These are phyloP conservation scores for Toxonevra muliebris DNA, from an alignment of 2,888 invertebrate species.

Conservation along the genomic window DNA sequence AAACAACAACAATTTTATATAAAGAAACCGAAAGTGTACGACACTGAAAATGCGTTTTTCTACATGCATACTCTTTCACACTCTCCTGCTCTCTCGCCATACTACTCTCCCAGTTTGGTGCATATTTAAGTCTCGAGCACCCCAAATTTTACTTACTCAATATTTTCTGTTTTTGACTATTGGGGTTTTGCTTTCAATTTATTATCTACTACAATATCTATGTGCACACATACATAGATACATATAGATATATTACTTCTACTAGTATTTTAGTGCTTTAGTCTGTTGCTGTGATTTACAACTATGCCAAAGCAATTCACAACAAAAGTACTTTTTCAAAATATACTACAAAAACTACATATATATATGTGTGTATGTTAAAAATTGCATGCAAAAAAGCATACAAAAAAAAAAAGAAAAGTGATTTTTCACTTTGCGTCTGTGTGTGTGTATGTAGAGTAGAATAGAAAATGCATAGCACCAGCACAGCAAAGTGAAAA, in stretches of 20 bases:
- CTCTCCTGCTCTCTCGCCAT: neutral
- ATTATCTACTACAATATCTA: slow-evolving; percentile 25
- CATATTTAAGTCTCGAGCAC: neutral
- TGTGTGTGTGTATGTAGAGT: neutral
- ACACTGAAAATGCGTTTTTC: neutral
- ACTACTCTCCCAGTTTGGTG: neutral
- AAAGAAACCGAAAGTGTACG: too few relatives aligned
- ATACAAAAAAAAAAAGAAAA: neutral
- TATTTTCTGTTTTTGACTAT: neutral
- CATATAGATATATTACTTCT: slow-evolving; percentile 11
- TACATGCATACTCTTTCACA: neutral
- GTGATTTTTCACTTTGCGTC: neutral
- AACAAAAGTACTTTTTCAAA: slow-evolving; percentile 33
- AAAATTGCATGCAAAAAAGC: neutral
- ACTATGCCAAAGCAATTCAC: slow-evolving; percentile 41
- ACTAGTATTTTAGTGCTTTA: slow-evolving; percentile 5
- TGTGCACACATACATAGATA: neutral
- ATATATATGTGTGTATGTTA: neutral
- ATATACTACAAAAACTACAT: neutral
- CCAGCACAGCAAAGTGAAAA: neutral
- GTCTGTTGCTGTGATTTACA: slow-evolving; percentile 46
- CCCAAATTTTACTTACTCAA: neutral
- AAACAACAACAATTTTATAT: too few relatives aligned
- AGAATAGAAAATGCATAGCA: too few relatives aligned
- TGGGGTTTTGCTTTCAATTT: slow-evolving; percentile 23